Evolutionary conservation across 2,888 invertebrate genomes (phyloP).

Genomic region (Hetaerina titia): DNA sequence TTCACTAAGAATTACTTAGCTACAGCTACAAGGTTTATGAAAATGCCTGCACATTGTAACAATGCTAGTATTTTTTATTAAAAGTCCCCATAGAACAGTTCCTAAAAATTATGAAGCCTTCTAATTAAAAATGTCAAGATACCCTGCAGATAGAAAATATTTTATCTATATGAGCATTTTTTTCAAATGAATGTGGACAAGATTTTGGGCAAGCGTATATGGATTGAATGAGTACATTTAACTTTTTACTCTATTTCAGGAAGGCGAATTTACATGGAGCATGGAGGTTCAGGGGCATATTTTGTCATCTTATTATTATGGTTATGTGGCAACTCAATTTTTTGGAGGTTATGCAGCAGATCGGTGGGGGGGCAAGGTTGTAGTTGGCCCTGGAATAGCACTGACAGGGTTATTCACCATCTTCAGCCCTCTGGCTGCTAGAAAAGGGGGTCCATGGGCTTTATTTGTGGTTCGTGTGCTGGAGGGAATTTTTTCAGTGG

Average conservation of each 20-base stretch:
- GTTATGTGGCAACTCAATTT: constrained; percentile 69
- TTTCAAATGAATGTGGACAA: too few species aligned
- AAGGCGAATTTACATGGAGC: constrained; percentile 70
- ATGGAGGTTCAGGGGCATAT: constrained; percentile 69
- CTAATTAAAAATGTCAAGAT: too few species aligned
- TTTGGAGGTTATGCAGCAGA: constrained; percentile 69
- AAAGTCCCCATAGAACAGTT: too few species aligned
- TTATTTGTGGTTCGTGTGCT: constrained; percentile 68
- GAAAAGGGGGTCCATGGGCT: constrained; percentile 37
- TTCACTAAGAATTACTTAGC: too few species aligned
- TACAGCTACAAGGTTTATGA: too few species aligned
- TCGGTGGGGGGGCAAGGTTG: constrained; percentile 66
- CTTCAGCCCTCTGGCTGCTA: constrained; percentile 67
- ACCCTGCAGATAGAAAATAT: too few species aligned
- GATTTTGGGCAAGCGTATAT: too few species aligned
- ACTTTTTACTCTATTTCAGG: neutral
- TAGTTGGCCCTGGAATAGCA: constrained; percentile 68
- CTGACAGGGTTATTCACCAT: constrained; percentile 68
- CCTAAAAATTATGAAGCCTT: too few species aligned
- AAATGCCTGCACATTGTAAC: too few species aligned
- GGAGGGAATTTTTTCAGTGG: constrained; percentile 68
- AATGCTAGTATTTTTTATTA: too few species aligned
- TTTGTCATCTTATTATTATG: constrained; percentile 69
- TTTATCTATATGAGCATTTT: too few species aligned
- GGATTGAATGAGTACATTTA: too few species aligned